Evolutionary conservation across 1,140 invertebrate species (phyloP), one percentile per base, ranked within the genome.

Genomic region (Saccostrea cuccullata): DNA sequence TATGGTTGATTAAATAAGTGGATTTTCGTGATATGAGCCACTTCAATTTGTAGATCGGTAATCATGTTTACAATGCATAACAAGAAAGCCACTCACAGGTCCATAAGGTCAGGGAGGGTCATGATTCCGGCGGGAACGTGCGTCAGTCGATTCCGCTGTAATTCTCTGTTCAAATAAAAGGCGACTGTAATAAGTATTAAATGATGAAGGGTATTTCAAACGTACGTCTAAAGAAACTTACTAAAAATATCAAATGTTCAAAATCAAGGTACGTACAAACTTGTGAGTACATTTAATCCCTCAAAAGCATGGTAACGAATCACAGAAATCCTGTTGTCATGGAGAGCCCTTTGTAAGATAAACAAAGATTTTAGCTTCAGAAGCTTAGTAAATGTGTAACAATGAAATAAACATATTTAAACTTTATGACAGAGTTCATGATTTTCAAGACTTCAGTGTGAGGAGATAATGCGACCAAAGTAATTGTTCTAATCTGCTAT

Each of bases 251-350:
- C 26, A 86, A 15, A 40, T 36, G 26, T 47, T 47, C 9, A 1
- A 26, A 0, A n/a, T 60, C 9, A 58, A 20, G 23, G 64, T 70
- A 92, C 92, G 90, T 88, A 93, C 92, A 93, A 67, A 13, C 91
- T 84, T 60, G 86, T 85, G 5, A 93, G 70, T 1, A 85, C 89
- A n/a, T 77, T 86, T 26, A 93, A 84, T n/a, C 92, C 92, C 30
- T 90, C 86, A 89, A 93, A 93, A 0, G 93, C 92, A 73, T 90
- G 86, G 64, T 92, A 89, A 0, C 82, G 73, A 26, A 92, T 90
- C 4, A 88, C 23, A 40, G 86, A 64, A 12, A 93, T 90, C 36
- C 67, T 64, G 83, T 93, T 93, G 55, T 92, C 90, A 58, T 90
- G 89, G 12, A 93, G 86, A 5, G 90, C 70, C 83, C 92, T 93